Evolutionary conservation across 2,113 vertebrate genomes (phyloP), one percentile per base, ranked within the genome.

Genomic region (Uria aalge): DNA sequence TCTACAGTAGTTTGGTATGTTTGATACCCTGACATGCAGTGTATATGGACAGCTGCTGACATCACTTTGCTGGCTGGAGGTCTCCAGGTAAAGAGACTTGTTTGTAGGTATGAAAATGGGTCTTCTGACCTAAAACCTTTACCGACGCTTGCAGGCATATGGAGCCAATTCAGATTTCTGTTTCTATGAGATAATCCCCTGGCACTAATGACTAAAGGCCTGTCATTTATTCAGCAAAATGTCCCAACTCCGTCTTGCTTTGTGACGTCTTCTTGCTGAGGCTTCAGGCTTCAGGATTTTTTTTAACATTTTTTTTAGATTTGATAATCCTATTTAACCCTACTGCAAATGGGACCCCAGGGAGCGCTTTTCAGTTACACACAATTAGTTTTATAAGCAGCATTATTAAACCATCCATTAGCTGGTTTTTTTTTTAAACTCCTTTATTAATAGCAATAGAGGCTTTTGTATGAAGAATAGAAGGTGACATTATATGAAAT

Each of bases 351-450:
- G 22, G 53, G 47, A 80, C 93, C 63, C 57, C 66, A 92, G 91
- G 56, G 88, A 96, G 55, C 94, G 15, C 84, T 78, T 88, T 82
- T 91, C 69, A 90, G 90, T 96, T 92, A 94, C 64, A 94, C 83
- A 62, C 73, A 72, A 91, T 97, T 92, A 96, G 86, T 96, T 96
- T 95, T 93, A 92, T 56, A 87, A 85, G 94, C 36, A 95, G 92
- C 29, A 7, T 95, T 86, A 96, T 89, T 94, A 96, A 96, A 86
- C 96, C 56, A 94, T 89, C 71, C 57, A 88, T 94, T 96, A 96
- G 69, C 60, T 81, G 26, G 5, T 55, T 43, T 57, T 45, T 38
- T 68, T 71, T 48, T 48, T 48, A 22, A 48, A 48, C 56, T 88
- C 34, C 43, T 67, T 93, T 93, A 80, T 92, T 92, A 94, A 93